phyloP scores from a whole-genome alignment of 2,113 vertebrate genomes.

The Scomber japonicus region DNA sequence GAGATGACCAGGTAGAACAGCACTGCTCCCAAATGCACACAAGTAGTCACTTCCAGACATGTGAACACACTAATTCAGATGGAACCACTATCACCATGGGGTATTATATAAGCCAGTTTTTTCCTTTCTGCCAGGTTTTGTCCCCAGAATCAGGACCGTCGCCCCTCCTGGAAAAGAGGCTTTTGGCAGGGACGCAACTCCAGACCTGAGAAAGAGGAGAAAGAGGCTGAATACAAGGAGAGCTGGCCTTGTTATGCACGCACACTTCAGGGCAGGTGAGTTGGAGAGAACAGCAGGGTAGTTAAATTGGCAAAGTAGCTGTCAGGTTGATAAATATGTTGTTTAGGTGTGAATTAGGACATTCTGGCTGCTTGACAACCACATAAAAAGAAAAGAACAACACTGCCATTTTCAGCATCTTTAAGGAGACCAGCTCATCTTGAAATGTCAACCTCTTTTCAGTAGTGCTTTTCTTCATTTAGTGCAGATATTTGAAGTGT shows the following conservation, averaged over 20 bases:
- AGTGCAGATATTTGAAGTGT: background rate
- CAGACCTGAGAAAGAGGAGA: slow-evolving; percentile 92
- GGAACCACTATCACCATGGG: background rate
- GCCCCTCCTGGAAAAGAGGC: slow-evolving; percentile 87
- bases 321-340: slow-evolving; percentile 13
- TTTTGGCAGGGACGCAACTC: slow-evolving; percentile 91
- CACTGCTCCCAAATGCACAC: background rate
- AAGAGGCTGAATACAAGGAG: slow-evolving; percentile 91
- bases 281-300: background rate
- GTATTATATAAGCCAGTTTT: background rate
- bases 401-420: background rate
- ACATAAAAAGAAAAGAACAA: background rate
- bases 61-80: background rate
- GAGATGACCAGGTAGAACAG: slow-evolving; percentile 90
- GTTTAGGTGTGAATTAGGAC: slow-evolving; percentile 5
- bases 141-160: slow-evolving; percentile 86
- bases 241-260: slow-evolving; percentile 90
- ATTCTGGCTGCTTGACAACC: background rate
- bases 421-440: background rate
- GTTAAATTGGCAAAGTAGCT: slow-evolving; percentile 14
- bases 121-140: slow-evolving; percentile 82
- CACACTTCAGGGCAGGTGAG: slow-evolving; percentile 87
- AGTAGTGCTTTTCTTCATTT: background rate
- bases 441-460: background rate
- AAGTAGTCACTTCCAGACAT: background rate